Base-by-base conservation (phyloP, 2,888 invertebrate genomes). In the Drosophila algonquin region DNA sequence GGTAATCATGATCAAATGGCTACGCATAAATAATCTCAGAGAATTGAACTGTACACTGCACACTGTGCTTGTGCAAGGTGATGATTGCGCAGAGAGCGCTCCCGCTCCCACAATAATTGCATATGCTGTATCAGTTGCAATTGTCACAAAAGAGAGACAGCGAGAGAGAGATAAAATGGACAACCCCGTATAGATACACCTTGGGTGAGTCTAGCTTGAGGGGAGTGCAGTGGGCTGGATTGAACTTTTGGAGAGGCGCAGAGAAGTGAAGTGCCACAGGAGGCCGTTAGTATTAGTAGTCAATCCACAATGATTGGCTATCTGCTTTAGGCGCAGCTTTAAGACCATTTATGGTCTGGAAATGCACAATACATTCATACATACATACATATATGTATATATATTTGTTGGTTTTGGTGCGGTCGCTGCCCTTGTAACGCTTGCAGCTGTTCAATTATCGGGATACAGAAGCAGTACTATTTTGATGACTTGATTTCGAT, bases 361-460 rank as follows among this genome's bases (percentile, higher is more conserved):
- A 40, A n/a, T 40, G 40, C 40, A 40, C 40, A 40, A 40, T 40
- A n/a, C 40, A 40, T 2, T 2, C 7, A 40, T 5, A 35, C 71
- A 80, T 70, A 59, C 74, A 81, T 77, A 65, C 62, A 65, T 64
- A 69, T 63, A 62, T 73, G 60, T 73, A 73, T 77, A 69, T 67
- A 63, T 77, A 81, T 61, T 21, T 61, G 46, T 70, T 54, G 35
- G 40, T 72, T 82, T 82, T 80, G 79, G 81, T 62, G 59, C 75
- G 68, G 75, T 68, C 72, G 83, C 83, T 83, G 86, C 77, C 82
- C 82, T 86, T 82, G 82, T 86, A 86, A 80, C 77, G 79, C 51
- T 81, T 84, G 73, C 68, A 68, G 62, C 64, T 71, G 70, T 79
- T 62, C 57, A 65, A 63, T 69, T 53, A 50, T 27, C 40, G 7